A percentile compares a stretch with the other conserved stretches of the same genome.
These are phyloP conservation scores for Raja brachyura DNA, from an alignment of 2,113 vertebrate genomes.

Conservation along the genomic window DNA sequence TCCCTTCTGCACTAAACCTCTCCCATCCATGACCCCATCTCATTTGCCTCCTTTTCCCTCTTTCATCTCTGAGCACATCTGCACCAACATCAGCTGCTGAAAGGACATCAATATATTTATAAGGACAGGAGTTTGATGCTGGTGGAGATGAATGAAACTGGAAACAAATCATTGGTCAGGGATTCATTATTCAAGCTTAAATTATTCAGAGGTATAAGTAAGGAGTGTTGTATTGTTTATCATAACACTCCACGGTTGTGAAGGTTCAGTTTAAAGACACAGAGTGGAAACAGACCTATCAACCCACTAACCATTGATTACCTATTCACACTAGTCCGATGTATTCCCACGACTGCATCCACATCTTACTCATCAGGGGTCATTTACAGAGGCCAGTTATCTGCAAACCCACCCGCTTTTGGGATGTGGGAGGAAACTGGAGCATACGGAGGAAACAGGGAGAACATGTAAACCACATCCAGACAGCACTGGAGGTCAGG, in stretches of 20 bases:
- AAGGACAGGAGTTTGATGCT: neutral
- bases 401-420: too few species aligned
- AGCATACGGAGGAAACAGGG: too few species aligned
- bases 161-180: neutral
- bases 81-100: too few species aligned
- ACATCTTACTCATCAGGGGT: too few species aligned
- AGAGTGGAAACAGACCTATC: too few species aligned
- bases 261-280: neutral
- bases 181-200: neutral
- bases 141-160: neutral
- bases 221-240: neutral
- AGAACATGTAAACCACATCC: too few species aligned
- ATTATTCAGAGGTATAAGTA: neutral
- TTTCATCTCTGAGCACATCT: neutral
- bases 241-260: neutral
- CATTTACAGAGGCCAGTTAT: too few species aligned
- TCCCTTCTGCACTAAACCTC: neutral
- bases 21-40: neutral
- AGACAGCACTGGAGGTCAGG: too few species aligned
- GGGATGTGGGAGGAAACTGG: too few species aligned
- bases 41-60: neutral
- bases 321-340: too few species aligned
- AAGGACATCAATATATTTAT: neutral
- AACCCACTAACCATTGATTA: too few species aligned
- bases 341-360: too few species aligned